Evolutionary conservation across 1,140 invertebrate genomes (phyloP).

Genomic region (Penaeus japonicus): DNA sequence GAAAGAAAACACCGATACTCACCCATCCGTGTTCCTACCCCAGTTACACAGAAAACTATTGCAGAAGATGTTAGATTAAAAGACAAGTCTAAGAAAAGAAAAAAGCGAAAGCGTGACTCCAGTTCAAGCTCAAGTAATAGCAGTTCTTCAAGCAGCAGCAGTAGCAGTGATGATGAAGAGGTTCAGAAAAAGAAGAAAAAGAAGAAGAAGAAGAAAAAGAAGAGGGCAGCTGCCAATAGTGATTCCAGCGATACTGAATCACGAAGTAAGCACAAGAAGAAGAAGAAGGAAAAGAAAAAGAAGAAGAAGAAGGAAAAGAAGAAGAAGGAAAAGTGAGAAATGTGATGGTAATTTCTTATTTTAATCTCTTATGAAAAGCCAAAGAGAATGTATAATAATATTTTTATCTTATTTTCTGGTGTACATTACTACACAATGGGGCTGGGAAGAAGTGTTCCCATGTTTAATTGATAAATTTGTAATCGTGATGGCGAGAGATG

Average conservation of each 20-base stretch:
- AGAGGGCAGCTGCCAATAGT: conserved; percentile 3
- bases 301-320: conserved; percentile 46
- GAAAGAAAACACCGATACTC: conserved; percentile 2
- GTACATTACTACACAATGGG: neutral
- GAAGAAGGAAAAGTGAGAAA: conserved; percentile 17
- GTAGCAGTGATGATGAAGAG: conserved; percentile 21
- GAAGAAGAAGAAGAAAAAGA: conserved; percentile 42
- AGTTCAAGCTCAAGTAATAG: conserved; percentile 26
- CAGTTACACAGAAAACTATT: neutral
- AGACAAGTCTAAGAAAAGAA: conserved; percentile 33
- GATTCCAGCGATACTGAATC: conserved; percentile 39
- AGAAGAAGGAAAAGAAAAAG: conserved; percentile 47
- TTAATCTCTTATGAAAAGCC: neutral
- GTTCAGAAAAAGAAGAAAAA: conserved; percentile 19
- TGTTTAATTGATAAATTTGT: neutral
- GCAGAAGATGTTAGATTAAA: conserved; percentile 3
- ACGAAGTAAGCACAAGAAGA: conserved; percentile 48
- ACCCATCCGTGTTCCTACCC: conserved; percentile 27
- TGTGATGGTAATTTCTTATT: neutral
- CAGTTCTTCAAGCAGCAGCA: conserved; percentile 13
- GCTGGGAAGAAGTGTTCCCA: neutral
- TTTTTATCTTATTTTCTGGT: neutral
- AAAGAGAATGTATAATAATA: neutral
- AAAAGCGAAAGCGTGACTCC: conserved; percentile 24
- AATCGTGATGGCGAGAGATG: neutral